Percentiles rank a stretch among this genome's conserved stretches.
These are phyloP conservation scores for Eudyptes chrysolophus DNA, from an alignment of 2,113 vertebrate species.

Conservation along the genomic window DNA sequence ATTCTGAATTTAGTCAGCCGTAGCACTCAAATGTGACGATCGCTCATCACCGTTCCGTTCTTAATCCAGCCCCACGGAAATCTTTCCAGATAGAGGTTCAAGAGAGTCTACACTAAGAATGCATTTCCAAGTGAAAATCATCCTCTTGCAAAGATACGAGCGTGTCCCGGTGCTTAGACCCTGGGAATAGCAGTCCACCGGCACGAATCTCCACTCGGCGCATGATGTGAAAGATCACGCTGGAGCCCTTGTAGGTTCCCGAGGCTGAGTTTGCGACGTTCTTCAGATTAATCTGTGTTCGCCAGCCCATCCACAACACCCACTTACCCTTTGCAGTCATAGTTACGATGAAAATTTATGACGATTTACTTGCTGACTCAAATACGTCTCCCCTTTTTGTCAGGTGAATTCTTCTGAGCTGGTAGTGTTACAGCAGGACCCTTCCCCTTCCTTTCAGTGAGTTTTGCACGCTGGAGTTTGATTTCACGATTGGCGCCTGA, in stretches of 20 bases:
- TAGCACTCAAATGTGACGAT: neutral
- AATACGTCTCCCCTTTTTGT: neutral
- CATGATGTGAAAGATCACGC: neutral
- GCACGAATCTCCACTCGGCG: neutral
- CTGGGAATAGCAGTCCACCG: fast-evolving
- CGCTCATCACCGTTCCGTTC: neutral
- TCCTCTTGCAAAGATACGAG: neutral
- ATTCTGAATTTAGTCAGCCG: neutral
- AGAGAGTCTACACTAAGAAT: neutral
- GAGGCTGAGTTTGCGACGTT: neutral
- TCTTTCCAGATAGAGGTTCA: neutral
- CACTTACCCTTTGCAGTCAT: neutral
- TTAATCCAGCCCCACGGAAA: neutral
- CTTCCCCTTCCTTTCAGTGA: neutral
- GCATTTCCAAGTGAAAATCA: neutral
- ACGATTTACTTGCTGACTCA: neutral
- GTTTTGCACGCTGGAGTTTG: neutral
- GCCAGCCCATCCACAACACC: neutral
- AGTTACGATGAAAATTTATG: neutral
- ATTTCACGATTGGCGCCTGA: neutral
- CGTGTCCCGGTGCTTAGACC: neutral
- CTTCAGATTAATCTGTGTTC: neutral
- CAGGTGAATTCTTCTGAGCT: neutral
- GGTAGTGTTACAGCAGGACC: no score
- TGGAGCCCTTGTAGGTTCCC: neutral